Conservation (phyloP, 2,888 invertebrate genomes). For the Drosophila mayaguana region DNA sequence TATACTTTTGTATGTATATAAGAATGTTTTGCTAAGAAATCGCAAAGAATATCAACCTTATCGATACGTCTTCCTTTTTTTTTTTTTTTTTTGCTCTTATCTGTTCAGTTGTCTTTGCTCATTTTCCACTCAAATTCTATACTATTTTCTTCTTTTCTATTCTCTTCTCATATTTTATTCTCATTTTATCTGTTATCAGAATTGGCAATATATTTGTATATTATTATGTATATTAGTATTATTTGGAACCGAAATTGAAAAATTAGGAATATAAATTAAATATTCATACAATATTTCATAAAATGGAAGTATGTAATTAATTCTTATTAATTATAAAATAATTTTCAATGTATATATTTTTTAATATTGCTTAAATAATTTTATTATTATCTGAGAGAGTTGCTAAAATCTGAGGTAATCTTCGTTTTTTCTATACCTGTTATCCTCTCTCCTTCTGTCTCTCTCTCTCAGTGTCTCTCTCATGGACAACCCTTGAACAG, state of each 20-base stretch:
- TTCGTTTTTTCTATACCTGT: conserved; percentile 1
- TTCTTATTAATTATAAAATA: neutral
- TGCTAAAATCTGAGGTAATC: conserved; percentile 1
- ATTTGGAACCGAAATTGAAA: no score
- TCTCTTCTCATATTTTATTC: no score
- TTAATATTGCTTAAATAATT: neutral
- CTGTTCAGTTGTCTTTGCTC: neutral
- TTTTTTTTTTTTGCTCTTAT: neutral
- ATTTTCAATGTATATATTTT: neutral
- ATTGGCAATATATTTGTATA: no score
- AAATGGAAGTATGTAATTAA: neutral
- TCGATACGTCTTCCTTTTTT: neutral
- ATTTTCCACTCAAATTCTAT: no score
- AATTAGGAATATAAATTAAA: no score
- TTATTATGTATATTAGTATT: no score
- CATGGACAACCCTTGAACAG: neutral
- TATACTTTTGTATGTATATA: no score
- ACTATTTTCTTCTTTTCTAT: no score
- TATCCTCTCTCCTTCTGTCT: neutral
- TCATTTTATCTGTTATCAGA: no score
- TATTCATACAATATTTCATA: neutral
- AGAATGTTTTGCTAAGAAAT: neutral
- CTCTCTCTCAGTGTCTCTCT: neutral
- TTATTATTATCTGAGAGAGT: conserved; percentile 6
- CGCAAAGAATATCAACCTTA: neutral